Conservation (phyloP, 2,797 vertebrate genomes). For the Enteromius argenteus region DNA sequence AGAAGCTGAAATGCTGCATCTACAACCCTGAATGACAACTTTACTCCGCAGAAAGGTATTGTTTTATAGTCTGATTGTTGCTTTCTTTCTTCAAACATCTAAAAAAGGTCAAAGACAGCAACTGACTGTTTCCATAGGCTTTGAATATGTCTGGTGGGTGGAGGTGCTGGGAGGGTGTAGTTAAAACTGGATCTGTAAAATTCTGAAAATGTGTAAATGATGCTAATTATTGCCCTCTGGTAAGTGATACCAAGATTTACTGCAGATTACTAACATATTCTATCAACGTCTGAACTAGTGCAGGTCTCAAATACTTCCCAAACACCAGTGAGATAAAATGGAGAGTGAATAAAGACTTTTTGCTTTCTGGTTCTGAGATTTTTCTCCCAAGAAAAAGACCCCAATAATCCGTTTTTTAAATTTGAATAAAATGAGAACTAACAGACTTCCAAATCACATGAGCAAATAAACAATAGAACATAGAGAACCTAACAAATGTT, state of each 20-base stretch:
- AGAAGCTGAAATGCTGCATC: background rate
- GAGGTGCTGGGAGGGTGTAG: background rate
- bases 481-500: no score
- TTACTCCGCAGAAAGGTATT: background rate
- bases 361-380: background rate
- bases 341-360: background rate
- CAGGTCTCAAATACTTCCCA: background rate
- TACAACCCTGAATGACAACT: background rate
- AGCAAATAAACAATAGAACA: no score
- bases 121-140: background rate
- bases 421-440: no score
- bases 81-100: background rate
- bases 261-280: background rate
- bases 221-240: background rate
- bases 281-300: background rate
- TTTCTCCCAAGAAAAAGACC: background rate
- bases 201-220: background rate
- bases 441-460: no score
- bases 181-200: slow-evolving; percentile 1
- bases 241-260: background rate
- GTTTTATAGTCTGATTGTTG: background rate
- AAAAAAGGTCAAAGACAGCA: background rate
- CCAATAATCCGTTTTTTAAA: background rate
- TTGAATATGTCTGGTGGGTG: slow-evolving; percentile 1
- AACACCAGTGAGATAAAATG: background rate